Evolutionary conservation across 2,888 invertebrate species (phyloP).

Genomic region (Nemapogon koenigi): DNA sequence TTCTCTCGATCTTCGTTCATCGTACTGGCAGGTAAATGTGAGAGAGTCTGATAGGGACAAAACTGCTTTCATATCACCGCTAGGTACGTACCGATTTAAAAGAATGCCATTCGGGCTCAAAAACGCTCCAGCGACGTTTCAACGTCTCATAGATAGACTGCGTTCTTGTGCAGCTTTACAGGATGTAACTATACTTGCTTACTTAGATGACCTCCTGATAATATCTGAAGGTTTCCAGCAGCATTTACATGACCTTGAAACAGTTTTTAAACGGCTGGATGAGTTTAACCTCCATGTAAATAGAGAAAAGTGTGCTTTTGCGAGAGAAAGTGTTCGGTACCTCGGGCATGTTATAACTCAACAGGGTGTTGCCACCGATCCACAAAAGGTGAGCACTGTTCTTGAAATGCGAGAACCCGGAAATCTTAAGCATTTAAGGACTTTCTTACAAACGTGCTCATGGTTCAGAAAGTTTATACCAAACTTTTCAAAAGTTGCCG

Average conservation of each 20-base stretch:
- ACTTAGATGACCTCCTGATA: slow-evolving; percentile 20
- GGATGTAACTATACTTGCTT: slow-evolving; percentile 16
- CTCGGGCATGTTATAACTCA: slow-evolving; percentile 9
- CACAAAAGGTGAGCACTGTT: slow-evolving; percentile 5
- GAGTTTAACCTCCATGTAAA: slow-evolving; percentile 10
- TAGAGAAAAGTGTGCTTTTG: slow-evolving; percentile 9
- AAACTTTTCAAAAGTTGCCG: slow-evolving; percentile 16
- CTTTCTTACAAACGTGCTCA: slow-evolving; percentile 19
- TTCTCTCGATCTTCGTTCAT: slow-evolving; percentile 26
- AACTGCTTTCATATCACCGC: slow-evolving; percentile 22
- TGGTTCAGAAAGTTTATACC: slow-evolving; percentile 25
- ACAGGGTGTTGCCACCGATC: slow-evolving; percentile 4
- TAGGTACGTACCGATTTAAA: no score
- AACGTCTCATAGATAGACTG: no score
- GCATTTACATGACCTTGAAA: slow-evolving; percentile 16
- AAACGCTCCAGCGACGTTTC: no score
- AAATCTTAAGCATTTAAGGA: slow-evolving; percentile 10
- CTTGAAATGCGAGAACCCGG: slow-evolving; percentile 7
- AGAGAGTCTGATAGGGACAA: slow-evolving; percentile 18
- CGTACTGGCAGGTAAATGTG: slow-evolving; percentile 27
- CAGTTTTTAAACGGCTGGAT: slow-evolving; percentile 12
- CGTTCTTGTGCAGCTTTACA: slow-evolving; percentile 17
- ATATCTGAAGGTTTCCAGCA: slow-evolving; percentile 17
- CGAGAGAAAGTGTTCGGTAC: slow-evolving; percentile 7
- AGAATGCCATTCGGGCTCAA: no score